Evolutionary conservation across 2,888 invertebrate species (phyloP), one percentile per base, ranked within the genome.

Genomic region (Idaea biselata): DNA sequence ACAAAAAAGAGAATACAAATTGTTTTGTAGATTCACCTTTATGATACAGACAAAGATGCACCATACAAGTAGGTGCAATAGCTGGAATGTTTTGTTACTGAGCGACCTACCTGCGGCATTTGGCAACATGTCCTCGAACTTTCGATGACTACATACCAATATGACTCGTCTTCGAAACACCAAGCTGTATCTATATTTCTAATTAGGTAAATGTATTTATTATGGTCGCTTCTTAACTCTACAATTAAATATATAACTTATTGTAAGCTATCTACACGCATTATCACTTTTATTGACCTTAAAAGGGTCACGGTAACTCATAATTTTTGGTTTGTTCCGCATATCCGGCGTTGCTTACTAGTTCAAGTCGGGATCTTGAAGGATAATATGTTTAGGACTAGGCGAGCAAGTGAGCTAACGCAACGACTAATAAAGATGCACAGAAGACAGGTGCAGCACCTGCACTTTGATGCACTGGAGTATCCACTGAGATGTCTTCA

Each of bases 251-350:
- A 76, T 25, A 44, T 44, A 44, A 44, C 44, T 44, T 44, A 44
- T 2, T 44, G 14, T 44, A 44, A 44, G 44, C 44, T 81, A 87
- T 88, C 81, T 89, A 90, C 88, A 89, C 82, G 81, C 82, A 81
- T 82, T 91, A 90, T 90, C 90, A 91, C 90, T 89, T 85, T 89
- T 85, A 77, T 76, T 74, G 69, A 87, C 89, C 89, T 84, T 68
- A 58, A 58, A 70, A 73, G 75, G 86, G 88, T 88, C 90, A 86
- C 84, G 91, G 91, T 92, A 91, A 92, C 91, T 86, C 73, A 84
- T 82, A 88, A 89, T 91, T 87, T 91, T 91, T 91, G 91, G 91
- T 91, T 86, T 82, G 81, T 86, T 84, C 88, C 83, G 84, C 87
- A 83, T 87, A 83, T 87, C 80, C 73, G 82, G 82, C 82, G 80